Percentiles rank a stretch among this genome's conserved stretches.
phyloP scores from a whole-genome alignment of 2,888 invertebrate genomes.

The Oscheius sp. region DNA sequence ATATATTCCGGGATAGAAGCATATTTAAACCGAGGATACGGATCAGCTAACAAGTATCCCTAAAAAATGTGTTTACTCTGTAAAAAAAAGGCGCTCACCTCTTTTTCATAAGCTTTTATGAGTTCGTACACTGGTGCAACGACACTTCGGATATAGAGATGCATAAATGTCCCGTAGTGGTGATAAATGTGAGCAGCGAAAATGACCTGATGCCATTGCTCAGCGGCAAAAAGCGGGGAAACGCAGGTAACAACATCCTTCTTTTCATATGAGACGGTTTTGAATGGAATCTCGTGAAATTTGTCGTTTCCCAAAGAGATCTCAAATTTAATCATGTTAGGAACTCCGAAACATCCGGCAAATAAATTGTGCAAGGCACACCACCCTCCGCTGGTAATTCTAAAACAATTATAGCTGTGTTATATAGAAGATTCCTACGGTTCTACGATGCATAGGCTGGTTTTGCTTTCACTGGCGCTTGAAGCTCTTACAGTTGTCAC shows the following conservation, averaged over 20 bases:
- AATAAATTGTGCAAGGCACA: too few relatives aligned
- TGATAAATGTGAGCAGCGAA: constrained; percentile 39
- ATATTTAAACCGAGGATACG: constrained; percentile 45
- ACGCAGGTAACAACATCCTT: constrained; percentile 55
- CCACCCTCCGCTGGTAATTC: too few relatives aligned
- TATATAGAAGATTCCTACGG: too few relatives aligned
- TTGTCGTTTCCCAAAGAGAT: background rate
- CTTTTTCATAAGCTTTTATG: constrained; percentile 26
- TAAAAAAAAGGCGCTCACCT: too few relatives aligned
- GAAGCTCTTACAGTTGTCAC: background rate
- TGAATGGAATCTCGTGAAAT: constrained; percentile 52
- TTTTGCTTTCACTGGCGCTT: background rate
- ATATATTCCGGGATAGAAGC: constrained; percentile 44
- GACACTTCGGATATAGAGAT: constrained; percentile 52
- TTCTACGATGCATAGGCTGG: too few relatives aligned
- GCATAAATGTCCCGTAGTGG: constrained; percentile 41
- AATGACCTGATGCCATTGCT: constrained; percentile 60
- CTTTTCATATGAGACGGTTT: constrained; percentile 12
- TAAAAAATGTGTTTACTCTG: too few relatives aligned
- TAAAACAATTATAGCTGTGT: too few relatives aligned
- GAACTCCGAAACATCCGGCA: too few relatives aligned
- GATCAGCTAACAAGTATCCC: constrained; percentile 21
- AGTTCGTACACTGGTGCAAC: constrained; percentile 35
- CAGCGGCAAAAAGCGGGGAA: constrained; percentile 51
- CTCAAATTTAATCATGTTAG: too few relatives aligned